phyloP scores from a whole-genome alignment of 2,113 vertebrate species.

The Deroptyus accipitrinus region DNA sequence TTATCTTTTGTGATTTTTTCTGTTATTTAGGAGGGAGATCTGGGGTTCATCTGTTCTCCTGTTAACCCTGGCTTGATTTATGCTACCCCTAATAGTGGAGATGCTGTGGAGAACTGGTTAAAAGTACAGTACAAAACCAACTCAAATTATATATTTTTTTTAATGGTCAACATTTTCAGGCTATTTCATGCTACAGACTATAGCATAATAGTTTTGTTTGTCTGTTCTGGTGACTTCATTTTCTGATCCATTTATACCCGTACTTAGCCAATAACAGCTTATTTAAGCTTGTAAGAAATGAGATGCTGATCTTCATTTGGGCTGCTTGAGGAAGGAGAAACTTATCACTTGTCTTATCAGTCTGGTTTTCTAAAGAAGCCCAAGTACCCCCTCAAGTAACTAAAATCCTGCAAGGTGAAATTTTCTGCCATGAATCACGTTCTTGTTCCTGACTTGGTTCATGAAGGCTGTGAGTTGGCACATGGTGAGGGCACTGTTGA shows the following conservation, averaged over 20 bases:
- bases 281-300: neutral
- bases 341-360: neutral
- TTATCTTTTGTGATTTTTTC: neutral
- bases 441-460: neutral
- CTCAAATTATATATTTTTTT: neutral
- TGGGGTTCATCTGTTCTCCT: neutral
- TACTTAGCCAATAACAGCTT: neutral
- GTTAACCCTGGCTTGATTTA: neutral
- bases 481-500: neutral
- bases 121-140: neutral
- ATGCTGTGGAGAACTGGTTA: neutral
- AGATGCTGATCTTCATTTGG: neutral
- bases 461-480: neutral
- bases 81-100: neutral
- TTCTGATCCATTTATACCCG: neutral
- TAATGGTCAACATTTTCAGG: neutral
- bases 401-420: neutral
- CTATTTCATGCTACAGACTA: neutral
- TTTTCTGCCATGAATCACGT: neutral
- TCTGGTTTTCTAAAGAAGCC: neutral
- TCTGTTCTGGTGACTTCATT: neutral
- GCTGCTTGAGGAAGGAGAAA: neutral
- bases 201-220: neutral
- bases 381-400: neutral
- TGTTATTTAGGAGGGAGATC: neutral